Evolutionary conservation across 2,113 vertebrate species (phyloP).

Genomic region (Takifugu bimaculatus): DNA sequence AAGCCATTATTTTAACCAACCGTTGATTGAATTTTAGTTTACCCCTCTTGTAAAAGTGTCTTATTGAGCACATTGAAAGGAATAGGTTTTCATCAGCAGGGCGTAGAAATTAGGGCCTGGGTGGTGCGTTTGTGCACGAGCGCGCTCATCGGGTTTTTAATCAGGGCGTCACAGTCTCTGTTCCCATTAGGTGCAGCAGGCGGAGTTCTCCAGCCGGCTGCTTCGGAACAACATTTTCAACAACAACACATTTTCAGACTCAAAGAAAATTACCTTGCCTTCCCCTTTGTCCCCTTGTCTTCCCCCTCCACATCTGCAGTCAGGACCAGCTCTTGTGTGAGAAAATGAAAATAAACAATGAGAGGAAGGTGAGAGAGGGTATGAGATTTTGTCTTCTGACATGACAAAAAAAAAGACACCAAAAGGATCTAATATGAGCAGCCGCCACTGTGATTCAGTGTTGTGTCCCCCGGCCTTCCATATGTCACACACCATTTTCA

Average conservation of each 20-base stretch:
- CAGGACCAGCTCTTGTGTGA: constrained; percentile 44
- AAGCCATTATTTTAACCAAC: constrained; percentile 1
- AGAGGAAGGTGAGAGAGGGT: constrained; percentile 42
- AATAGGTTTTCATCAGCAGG: constrained; percentile 9
- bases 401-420: constrained; percentile 31
- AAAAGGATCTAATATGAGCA: constrained; percentile 52
- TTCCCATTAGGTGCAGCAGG: constrained; percentile 60
- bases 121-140: constrained; percentile 15
- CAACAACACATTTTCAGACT: constrained; percentile 37
- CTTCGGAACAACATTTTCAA: constrained; percentile 52
- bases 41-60: neutral
- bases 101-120: neutral
- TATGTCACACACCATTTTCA: constrained; percentile 53
- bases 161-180: constrained; percentile 57
- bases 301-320: constrained; percentile 6
- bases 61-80: constrained; percentile 5
- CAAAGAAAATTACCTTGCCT: constrained; percentile 43
- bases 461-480: constrained; percentile 46
- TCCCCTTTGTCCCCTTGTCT: neutral
- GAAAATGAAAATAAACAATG: constrained; percentile 53
- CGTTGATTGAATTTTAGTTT: neutral
- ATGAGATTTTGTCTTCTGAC: constrained; percentile 36
- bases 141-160: constrained; percentile 60
- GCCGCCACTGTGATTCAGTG: constrained; percentile 49
- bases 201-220: constrained; percentile 50